Evolutionary conservation across 2,113 vertebrate species (phyloP), one percentile per base, ranked within the genome.

Genomic region (Embiotoca jacksoni): DNA sequence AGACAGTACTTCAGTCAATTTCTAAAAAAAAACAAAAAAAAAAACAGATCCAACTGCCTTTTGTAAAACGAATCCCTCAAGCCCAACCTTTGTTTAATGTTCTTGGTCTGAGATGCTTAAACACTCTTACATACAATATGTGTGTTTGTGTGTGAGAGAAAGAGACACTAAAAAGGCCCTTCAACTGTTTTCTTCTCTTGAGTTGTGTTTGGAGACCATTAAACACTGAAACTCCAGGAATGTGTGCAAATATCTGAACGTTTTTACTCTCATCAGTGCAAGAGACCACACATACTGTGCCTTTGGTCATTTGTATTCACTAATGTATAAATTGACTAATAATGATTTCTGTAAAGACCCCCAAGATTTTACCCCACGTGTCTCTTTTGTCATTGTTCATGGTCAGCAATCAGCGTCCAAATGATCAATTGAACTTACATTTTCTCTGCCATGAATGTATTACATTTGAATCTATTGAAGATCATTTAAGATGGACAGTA

Each of bases 311-410:
- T 78, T 63, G 23, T 64, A 33, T 79, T 65, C 46, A 70, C 32
- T 69, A 74, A 64, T 53, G 10, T 23, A 50, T 44, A 37, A 55
- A 73, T 78, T 68, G 62, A 82, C 63, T 62, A 36, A 66, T 68
- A 55, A 66, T 77, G 49, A 72, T 72, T 50, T 67, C 56, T 36
- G 14, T 72, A 30, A 46, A 52, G 63, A 44, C 58, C 69, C 64
- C 23, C 23, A 23, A 56, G 61, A 36, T 72, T 69, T 67, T 44
- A 74, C 8, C 59, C 39, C 47, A 44, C 1, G 1, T 49, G 57
- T 60, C 32, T 74, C 60, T 78, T 50, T 70, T 59, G 31, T 71
- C 49, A 30, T 66, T 60, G 54, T 6, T 71, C 46, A 78, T 15
- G 36, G 54, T 11, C 58, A 68, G 37, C 36, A 72, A 55, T 35